Evolutionary conservation across 2,888 invertebrate species (phyloP), one percentile per base, ranked within the genome.

Genomic region (Caenorhabditis sp.): DNA sequence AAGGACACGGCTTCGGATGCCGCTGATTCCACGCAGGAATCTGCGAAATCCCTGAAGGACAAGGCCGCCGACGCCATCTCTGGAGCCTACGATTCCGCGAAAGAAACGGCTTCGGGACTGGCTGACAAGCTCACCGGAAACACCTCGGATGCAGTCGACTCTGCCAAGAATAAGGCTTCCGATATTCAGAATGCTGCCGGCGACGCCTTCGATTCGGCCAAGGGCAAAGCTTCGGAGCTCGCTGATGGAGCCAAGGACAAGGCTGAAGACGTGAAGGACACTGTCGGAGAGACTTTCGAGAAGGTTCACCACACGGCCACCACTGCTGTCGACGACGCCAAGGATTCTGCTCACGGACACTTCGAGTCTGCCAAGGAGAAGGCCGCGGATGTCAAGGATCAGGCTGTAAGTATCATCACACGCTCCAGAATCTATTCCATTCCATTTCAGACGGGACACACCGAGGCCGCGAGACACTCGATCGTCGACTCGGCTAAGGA

Each of bases 221-320:
- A 68, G 26, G 48, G 55, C 8, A 61, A 72, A 48, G 61, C 53
- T 27, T n/a, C n/a, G n/a, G n/a, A n/a, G n/a, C n/a, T n/a, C n/a
- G n/a, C n/a, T n/a, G n/a, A n/a, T n/a, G n/a, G n/a, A n/a, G n/a
- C 68, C 15, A 58, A 68, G 26, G 48, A 62, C 8, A 61, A 72
- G 56, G 61, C 53, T 27, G 45, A 74, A 26, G 73, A 72, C 15
- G 55, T 66, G 37, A 48, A 53, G 24, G 73, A 65, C 24, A 13
- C 53, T 8, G 74, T 45, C 43, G 74, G 30, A 4, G 74, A 74
- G 37, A 74, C 46, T 2, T 74, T 74, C 56, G 74, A 74, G n/a
- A 66, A 68, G 17, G 22, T 74, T 11, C 41, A 56, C 22, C 50
- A 62, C 20, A 50, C 56, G 7, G 58, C 55, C 5, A 63, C 56